Evolutionary conservation across 1,140 invertebrate species (phyloP).

Genomic region (Asbolus verrucosus): DNA sequence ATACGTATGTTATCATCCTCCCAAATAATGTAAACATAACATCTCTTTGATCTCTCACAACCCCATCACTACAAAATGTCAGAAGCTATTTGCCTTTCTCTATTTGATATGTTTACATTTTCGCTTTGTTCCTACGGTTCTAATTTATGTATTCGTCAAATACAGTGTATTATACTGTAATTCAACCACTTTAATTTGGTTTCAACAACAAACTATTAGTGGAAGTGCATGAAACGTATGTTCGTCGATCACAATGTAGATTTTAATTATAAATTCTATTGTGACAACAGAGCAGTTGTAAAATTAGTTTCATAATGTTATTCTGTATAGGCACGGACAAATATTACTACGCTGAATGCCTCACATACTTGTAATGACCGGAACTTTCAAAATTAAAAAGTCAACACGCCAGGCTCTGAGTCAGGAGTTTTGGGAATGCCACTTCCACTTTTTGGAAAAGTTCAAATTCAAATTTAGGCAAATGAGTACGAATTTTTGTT

Average conservation of each 20-base stretch:
- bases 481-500: no score
- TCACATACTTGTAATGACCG: no score
- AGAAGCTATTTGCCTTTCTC: conserved; percentile 38
- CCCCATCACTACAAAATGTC: conserved; percentile 10
- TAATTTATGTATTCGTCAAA: conserved; percentile 14
- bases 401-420: no score
- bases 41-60: conserved; percentile 34
- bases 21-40: conserved; percentile 38
- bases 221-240: neutral
- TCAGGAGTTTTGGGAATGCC: no score
- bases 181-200: neutral
- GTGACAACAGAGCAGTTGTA: neutral
- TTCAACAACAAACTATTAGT: no score
- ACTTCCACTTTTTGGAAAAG: no score
- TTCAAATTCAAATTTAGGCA: no score
- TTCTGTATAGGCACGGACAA: no score
- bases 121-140: conserved; percentile 34
- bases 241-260: neutral
- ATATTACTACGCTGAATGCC: no score
- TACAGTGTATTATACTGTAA: neutral
- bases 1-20: conserved; percentile 15
- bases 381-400: no score
- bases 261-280: conserved; percentile 6
- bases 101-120: conserved; percentile 36
- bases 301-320: no score